Evolutionary conservation across 2,113 vertebrate species (phyloP).

Genomic region (Choloepus hoffmanni): DNA sequence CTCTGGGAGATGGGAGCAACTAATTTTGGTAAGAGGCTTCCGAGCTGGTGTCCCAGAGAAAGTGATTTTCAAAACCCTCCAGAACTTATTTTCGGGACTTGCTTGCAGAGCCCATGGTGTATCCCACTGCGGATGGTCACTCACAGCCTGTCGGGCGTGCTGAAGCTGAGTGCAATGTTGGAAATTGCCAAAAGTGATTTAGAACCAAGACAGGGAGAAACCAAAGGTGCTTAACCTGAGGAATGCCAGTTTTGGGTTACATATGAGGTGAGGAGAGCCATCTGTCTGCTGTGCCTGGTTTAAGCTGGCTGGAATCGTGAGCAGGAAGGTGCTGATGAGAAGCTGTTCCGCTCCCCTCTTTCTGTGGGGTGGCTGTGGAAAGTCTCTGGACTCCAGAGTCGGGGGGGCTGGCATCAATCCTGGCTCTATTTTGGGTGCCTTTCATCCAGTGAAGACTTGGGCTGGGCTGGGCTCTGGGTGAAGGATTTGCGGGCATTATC

Average conservation of each 20-base stretch:
- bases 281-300: not conserved
- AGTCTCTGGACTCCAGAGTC: not conserved
- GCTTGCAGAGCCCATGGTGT: not conserved
- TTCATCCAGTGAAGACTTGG: not conserved
- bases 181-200: not conserved
- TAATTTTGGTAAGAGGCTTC: not conserved
- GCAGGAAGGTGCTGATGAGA: not conserved
- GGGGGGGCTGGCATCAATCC: not conserved
- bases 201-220: not conserved
- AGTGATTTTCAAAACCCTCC: not conserved
- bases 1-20: not conserved
- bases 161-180: not conserved
- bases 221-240: not conserved
- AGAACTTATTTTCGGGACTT: not conserved
- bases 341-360: not conserved
- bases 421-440: not conserved
- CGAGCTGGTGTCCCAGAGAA: not conserved
- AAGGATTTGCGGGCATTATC: not conserved
- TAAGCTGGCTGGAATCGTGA: too few species aligned
- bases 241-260: not conserved
- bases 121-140: too few species aligned
- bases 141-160: too few species aligned
- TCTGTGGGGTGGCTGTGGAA: not conserved
- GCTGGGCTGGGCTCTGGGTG: not conserved
- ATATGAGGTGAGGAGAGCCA: not conserved